phyloP scores from a whole-genome alignment of 2,888 invertebrate genomes.

The Aplocera efformata region DNA sequence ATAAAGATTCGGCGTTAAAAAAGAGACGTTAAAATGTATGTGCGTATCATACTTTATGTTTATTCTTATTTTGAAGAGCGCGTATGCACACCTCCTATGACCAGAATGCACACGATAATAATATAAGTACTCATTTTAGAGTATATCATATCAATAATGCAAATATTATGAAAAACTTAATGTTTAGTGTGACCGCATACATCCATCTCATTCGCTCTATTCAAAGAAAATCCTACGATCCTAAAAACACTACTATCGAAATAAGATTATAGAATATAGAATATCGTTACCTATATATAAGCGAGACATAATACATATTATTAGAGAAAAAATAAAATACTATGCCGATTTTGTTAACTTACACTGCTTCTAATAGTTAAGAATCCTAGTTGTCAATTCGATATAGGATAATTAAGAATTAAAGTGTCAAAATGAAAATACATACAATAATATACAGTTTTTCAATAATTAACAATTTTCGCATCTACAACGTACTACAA shows the following conservation, averaged over 20 bases:
- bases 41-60: constrained; percentile 48
- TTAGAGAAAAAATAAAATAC: constrained; percentile 60
- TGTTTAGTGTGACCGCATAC: constrained; percentile 66
- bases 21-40: constrained; percentile 42
- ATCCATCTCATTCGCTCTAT: constrained; percentile 63
- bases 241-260: constrained; percentile 65
- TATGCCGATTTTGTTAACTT: constrained; percentile 48
- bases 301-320: constrained; percentile 55
- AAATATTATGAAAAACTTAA: constrained; percentile 61
- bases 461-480: constrained; percentile 71
- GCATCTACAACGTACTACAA: constrained; percentile 60
- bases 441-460: constrained; percentile 56
- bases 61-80: constrained; percentile 55
- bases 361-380: constrained; percentile 53
- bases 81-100: constrained; percentile 63
- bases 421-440: constrained; percentile 36
- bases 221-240: constrained; percentile 58
- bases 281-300: constrained; percentile 51
- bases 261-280: constrained; percentile 41
- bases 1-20: constrained; percentile 26
- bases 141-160: constrained; percentile 42
- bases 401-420: constrained; percentile 50
- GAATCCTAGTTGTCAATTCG: constrained; percentile 51
- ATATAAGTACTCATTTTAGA: constrained; percentile 50
- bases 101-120: constrained; percentile 75